Evolutionary conservation across 2,113 vertebrate genomes (phyloP).

Genomic region (Gymnocephalus cernua): DNA sequence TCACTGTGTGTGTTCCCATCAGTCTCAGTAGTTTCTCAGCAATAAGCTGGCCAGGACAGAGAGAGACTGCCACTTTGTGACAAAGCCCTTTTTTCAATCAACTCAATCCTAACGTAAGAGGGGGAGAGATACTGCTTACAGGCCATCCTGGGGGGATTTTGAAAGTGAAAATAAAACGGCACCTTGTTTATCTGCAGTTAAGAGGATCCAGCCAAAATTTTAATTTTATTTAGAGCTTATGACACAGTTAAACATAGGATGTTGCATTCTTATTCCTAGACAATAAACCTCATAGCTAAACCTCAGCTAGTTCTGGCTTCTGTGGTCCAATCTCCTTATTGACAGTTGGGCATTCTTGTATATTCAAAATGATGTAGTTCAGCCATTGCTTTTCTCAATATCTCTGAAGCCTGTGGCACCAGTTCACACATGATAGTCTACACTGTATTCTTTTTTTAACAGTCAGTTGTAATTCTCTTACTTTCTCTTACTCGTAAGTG

Average conservation of each 20-base stretch:
- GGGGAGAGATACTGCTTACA: background rate
- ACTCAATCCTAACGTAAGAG: background rate
- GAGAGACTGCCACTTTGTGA: slow-evolving; percentile 11
- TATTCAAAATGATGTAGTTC: background rate
- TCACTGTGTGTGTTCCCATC: slow-evolving; percentile 9
- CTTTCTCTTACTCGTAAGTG: too few relatives aligned
- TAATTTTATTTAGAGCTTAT: background rate
- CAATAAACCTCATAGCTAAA: slow-evolving; percentile 1
- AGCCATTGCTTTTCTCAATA: background rate
- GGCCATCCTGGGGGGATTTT: background rate
- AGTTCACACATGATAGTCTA: background rate
- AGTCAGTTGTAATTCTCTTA: too few relatives aligned
- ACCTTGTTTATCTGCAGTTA: slow-evolving; percentile 26
- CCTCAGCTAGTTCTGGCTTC: slow-evolving; percentile 13
- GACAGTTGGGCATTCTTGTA: background rate
- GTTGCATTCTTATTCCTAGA: slow-evolving; percentile 7
- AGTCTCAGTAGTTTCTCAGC: slow-evolving; percentile 18
- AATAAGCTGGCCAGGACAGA: background rate
- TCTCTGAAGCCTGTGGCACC: background rate
- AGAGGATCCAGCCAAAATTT: slow-evolving; percentile 4
- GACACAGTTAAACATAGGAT: slow-evolving; percentile 8
- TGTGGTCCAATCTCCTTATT: slow-evolving; percentile 11
- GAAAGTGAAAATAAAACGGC: background rate
- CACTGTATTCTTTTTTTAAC: too few relatives aligned
- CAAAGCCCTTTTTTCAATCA: background rate